A percentile compares a stretch with the other conserved stretches of the same genome.
phyloP scores from a whole-genome alignment of 2,797 vertebrate species.

The Smutsia temminckii region DNA sequence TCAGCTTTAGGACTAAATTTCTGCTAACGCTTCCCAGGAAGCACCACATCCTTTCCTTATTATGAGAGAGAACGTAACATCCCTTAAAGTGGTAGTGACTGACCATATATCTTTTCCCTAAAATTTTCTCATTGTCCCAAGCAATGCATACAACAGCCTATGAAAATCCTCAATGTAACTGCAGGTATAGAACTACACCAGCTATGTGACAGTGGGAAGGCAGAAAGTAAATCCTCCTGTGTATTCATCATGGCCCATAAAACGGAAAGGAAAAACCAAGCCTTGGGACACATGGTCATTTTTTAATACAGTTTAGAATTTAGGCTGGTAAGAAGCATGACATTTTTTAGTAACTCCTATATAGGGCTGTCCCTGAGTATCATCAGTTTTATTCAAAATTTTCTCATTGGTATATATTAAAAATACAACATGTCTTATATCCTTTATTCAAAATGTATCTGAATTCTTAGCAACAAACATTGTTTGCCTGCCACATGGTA shows the following conservation, averaged over 20 bases:
- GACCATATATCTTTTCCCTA: not conserved
- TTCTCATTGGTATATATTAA: not conserved
- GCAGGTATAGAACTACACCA: not conserved
- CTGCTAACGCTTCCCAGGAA: not conserved
- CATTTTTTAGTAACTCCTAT: not conserved
- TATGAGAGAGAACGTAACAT: not conserved
- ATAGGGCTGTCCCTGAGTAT: not conserved
- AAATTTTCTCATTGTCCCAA: not conserved
- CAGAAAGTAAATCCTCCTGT: not conserved
- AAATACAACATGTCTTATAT: not conserved
- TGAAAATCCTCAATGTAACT: not conserved
- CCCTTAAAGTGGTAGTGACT: not conserved
- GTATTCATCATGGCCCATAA: not conserved
- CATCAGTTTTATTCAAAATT: not conserved
- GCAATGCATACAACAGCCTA: not conserved
- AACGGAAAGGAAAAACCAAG: not conserved
- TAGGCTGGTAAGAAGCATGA: not conserved
- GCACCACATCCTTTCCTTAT: not conserved
- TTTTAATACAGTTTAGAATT: not conserved
- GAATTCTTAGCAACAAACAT: not conserved
- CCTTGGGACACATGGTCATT: not conserved
- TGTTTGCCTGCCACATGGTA: not conserved
- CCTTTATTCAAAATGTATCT: constrained; percentile 18
- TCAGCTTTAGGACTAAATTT: constrained; percentile 5
- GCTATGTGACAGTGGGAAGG: too few species aligned